Evolutionary conservation across 2,113 vertebrate genomes (phyloP), one percentile per base, ranked within the genome.

Genomic region (Leuciscus idus): DNA sequence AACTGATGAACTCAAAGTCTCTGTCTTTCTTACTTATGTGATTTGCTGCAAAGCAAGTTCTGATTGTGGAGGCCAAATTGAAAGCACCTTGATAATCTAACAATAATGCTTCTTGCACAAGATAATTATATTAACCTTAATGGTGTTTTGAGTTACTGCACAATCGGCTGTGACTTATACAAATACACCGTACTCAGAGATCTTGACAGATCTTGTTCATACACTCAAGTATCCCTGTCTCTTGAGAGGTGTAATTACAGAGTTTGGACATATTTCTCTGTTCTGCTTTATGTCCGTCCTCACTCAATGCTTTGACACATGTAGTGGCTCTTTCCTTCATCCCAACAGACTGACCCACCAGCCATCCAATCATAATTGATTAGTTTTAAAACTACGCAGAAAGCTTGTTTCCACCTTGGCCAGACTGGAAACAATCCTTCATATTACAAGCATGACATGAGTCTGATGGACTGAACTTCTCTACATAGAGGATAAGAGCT

Each of bases 361-460:
- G 89, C 91, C 46, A 80, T 79, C 89, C 92, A 92, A 91, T 94
- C 92, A 90, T 86, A 80, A 84, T 88, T 92, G 92, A 94, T 95
- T 94, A 87, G 88, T 84, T 88, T 88, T 91, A 93, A 94, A 92
- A 87, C 89, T 92, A 90, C 83, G 81, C 86, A 84, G 86, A 74
- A 78, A 89, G 87, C 90, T 66, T 81, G 15, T 81, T 81, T 81
- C 36, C 39, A 66, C 11, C 84, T 83, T 87, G 89, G 92, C 90
- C 91, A 95, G 93, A 94, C 88, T 90, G 86, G 91, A 94, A 93
- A 91, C 92, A 93, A 92, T 89, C 89, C 87, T 77, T 86, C 36
- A 82, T 90, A 87, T 76, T 84, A 39, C 83, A 88, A 85, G 76
- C 77, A 30, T 57, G 39, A 36, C 43, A 79, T 36, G 66, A 87